Percentiles rank a stretch among this genome's conserved stretches.
phyloP scores from a whole-genome alignment of 2,888 invertebrate genomes.

The Sphinx pinastri region DNA sequence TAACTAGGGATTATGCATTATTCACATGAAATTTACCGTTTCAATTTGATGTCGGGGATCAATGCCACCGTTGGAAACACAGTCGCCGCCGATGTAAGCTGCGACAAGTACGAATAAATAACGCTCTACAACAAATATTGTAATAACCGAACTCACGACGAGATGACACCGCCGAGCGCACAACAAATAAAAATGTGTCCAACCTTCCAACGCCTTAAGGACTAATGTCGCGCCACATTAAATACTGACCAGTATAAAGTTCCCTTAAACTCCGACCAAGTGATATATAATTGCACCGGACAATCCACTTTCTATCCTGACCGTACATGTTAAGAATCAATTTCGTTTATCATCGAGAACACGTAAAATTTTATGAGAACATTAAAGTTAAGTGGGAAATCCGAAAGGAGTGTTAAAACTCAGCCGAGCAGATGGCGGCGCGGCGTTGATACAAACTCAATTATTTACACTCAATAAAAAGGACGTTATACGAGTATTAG shows the following conservation, averaged over 20 bases:
- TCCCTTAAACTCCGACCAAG: conserved; percentile 65
- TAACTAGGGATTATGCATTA: conserved; percentile 42
- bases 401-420: conserved; percentile 78
- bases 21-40: conserved; percentile 57
- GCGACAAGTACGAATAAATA: conserved; percentile 76
- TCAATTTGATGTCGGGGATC: conserved; percentile 57
- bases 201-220: conserved; percentile 52
- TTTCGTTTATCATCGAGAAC: conserved; percentile 47
- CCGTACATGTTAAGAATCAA: conserved; percentile 48
- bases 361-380: conserved; percentile 78
- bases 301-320: conserved; percentile 54
- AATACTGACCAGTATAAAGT: conserved; percentile 57
- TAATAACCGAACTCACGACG: conserved; percentile 65
- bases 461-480: conserved; percentile 84
- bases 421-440: conserved; percentile 74
- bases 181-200: conserved; percentile 59
- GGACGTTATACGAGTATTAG: conserved; percentile 80
- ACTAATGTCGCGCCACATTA: conserved; percentile 53
- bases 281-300: conserved; percentile 57
- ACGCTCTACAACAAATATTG: conserved; percentile 79
- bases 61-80: conserved; percentile 59
- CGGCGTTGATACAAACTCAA: conserved; percentile 79
- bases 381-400: conserved; percentile 83
- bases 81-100: conserved; percentile 56
- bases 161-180: conserved; percentile 43